Evolutionary conservation across 2,113 vertebrate genomes (phyloP), one percentile per base, ranked within the genome.

Genomic region (Baryphthengus martii): DNA sequence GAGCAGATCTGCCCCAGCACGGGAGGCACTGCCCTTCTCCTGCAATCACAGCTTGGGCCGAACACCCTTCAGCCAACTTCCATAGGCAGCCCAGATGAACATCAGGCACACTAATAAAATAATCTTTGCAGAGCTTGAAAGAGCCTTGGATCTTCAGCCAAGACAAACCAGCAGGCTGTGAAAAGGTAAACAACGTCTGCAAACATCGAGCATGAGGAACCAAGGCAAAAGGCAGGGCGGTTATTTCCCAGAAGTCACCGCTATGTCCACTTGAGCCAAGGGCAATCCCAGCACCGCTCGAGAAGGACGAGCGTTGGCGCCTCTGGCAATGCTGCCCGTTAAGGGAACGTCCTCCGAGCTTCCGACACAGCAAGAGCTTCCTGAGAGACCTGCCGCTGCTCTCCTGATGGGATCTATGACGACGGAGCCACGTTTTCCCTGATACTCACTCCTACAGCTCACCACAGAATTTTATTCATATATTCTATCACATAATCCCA

Each of bases 21-120:
- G 53, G 59, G 85, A 19, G 24, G 62, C 3, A 18, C 70, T 85
- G 67, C 91, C 53, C 88, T 47, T 63, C 62, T 95, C 83, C 49
- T 25, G 74, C 45, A 86, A 65, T 84, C 93, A 78, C 17, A 37
- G 72, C 35, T 88, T 94, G 95, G 62, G 82, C 82, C 80, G 94
- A 95, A 91, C 49, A 88, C 18, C 85, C 97, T 92, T 52, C 74
- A 53, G 85, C 75, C 87, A 82, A 81, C 95, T 94, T 89, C 73
- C 91, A 81, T 61, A 95, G 83, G 96, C 93, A 90, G 85, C 91
- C 89, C 93, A 94, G 89, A 33, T 55, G 45, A 81, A 91, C 92
- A 67, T 88, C 78, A 94, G 89, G 88, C 35, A 37, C 33, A 72
- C 70, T 90, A 92, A 95, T 92, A 94, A 94, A 89, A 71, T 85